phyloP scores from a whole-genome alignment of 2,888 invertebrate genomes.

The Apotomis betuletana region DNA sequence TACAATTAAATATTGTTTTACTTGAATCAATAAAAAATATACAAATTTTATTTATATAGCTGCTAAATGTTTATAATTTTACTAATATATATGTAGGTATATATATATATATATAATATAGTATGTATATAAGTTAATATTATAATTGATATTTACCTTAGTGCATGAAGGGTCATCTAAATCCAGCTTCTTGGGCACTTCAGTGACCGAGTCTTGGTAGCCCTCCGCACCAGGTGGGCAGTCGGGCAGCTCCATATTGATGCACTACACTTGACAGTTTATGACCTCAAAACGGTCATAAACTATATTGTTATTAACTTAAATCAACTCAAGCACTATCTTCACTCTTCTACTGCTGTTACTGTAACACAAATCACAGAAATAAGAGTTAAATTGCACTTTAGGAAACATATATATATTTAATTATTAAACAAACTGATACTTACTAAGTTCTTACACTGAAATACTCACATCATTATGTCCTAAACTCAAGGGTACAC shows the following conservation, averaged over 20 bases:
- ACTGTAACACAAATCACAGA: conserved; percentile 62
- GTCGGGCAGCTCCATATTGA: conserved; percentile 79
- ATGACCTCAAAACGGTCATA: conserved; percentile 72
- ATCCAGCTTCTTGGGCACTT: conserved; percentile 68
- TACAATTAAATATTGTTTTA: too few species aligned
- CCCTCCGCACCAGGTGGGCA: conserved; percentile 80
- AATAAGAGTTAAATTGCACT: conserved; percentile 11
- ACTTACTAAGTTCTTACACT: conserved; percentile 59
- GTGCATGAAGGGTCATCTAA: conserved; percentile 59
- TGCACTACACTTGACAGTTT: conserved; percentile 77
- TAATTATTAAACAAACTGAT: conserved; percentile 60
- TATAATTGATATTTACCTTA: conserved; percentile 73
- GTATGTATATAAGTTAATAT: conserved; percentile 24
- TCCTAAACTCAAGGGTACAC: conserved; percentile 26
- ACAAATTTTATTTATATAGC: neutral
- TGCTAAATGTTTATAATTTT: neutral
- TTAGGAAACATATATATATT: conserved; percentile 12
- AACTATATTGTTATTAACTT: conserved; percentile 62
- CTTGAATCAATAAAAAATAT: too few species aligned
- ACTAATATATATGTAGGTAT: too few species aligned
- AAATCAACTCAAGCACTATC: conserved; percentile 48
- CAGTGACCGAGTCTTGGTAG: conserved; percentile 73
- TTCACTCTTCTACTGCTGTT: conserved; percentile 51
- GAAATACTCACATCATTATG: conserved; percentile 35
- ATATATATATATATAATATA: too few species aligned